Conservation (phyloP, 2,888 invertebrate species). For the Campoplex capitator region DNA sequence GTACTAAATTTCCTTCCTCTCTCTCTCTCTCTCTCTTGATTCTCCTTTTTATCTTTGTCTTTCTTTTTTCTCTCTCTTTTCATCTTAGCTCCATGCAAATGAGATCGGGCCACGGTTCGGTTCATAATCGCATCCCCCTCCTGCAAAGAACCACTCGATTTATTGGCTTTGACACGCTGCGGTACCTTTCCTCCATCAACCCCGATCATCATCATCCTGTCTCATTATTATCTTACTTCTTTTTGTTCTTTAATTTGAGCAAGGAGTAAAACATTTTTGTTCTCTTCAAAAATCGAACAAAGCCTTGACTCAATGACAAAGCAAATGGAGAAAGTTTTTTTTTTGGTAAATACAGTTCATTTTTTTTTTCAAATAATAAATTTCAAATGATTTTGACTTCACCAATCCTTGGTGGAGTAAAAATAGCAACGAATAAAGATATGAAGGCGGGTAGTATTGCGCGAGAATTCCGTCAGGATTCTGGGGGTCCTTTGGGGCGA, state of each 20-base stretch:
- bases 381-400: too few species aligned
- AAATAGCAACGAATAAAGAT: slow-evolving; percentile 29
- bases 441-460: slow-evolving; percentile 27
- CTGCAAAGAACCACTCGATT: slow-evolving; percentile 73
- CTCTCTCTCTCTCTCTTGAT: slow-evolving; percentile 16
- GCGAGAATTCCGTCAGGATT: slow-evolving; percentile 20
- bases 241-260: neutral
- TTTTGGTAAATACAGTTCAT: neutral
- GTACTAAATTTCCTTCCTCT: slow-evolving; percentile 30
- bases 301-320: neutral
- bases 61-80: slow-evolving; percentile 36
- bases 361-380: too few species aligned
- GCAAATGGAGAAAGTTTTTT: neutral
- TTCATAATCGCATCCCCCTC: slow-evolving; percentile 39
- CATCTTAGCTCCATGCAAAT: slow-evolving; percentile 82
- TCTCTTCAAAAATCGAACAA: neutral
- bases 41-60: slow-evolving; percentile 7
- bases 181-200: slow-evolving; percentile 59
- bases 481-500: slow-evolving; percentile 12
- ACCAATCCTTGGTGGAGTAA: too few species aligned
- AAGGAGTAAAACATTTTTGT: neutral
- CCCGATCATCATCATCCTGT: slow-evolving; percentile 4
- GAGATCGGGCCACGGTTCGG: slow-evolving; percentile 57
- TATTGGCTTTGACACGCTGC: slow-evolving; percentile 76
- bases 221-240: neutral